Base-by-base conservation (phyloP, 2,113 vertebrate species). In the Ictalurus furcatus region DNA sequence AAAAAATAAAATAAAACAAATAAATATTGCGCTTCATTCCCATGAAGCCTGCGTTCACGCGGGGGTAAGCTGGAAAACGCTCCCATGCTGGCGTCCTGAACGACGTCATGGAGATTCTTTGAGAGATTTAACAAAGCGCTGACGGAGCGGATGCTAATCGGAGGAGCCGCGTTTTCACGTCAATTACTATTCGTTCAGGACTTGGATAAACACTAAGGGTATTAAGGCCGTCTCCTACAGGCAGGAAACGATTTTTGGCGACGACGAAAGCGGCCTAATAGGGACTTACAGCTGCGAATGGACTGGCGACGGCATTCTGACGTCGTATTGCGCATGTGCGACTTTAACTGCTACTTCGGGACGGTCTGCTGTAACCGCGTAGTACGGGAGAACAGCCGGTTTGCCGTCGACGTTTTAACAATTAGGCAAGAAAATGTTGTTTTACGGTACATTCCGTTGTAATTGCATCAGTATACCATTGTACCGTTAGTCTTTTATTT, bases 111-210 rank as follows among this genome's bases (percentile, higher is more conserved):
- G 25, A 23, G 81, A 73, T 87, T 88, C 87, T 71, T 58, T 87
- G 30, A 48, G 8, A n/a, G 28, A n/a, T 2, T 14, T 23, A 89
- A 90, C 87, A 87, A 90, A 59, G 54, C 44, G 9, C 58, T 7
- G 1, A 80, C 79, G 52, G 58, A 23, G 67, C 59, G 71, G 86
- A 88, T 87, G 91, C 91, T 91, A 89, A 88, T 88, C 87, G 83
- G 6, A 44, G 76, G 59, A 87, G 71, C 74, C 21, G 30, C 74
- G 84, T 90, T 89, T 87, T 90, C 85, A 91, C 83, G 67, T 89
- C 78, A 90, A 88, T 87, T 44, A 54, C 80, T 54, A 59, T 61
- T 37, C 84, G 48, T 84, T 86, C 40, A 84, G 88, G 71, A 37
- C 56, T 59, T 1, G 74, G 73, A 63, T 87, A 34, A 48, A 73